phyloP scores from a whole-genome alignment of 2,113 vertebrate species.

The Argyrosomus japonicus region DNA sequence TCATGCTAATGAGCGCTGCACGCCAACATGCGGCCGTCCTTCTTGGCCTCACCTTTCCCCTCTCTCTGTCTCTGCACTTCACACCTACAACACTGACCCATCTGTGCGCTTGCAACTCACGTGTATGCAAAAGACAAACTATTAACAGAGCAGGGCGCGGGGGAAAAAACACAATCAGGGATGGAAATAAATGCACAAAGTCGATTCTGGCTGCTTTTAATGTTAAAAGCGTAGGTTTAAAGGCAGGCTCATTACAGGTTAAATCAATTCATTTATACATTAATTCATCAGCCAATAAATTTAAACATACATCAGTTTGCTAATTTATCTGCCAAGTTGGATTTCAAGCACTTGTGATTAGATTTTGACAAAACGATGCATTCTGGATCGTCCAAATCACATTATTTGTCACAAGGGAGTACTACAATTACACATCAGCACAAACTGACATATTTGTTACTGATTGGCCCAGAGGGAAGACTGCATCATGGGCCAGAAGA shows the following conservation, averaged over 20 bases:
- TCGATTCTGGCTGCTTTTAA: not conserved
- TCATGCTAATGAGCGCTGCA: slow-evolving; percentile 51
- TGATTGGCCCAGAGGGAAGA: slow-evolving; percentile 74
- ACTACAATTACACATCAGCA: slow-evolving; percentile 54
- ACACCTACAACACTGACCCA: slow-evolving; percentile 68
- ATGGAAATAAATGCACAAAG: not conserved
- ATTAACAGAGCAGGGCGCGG: not conserved
- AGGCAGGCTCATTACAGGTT: not conserved
- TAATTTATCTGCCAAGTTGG: slow-evolving; percentile 14
- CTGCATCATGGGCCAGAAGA: slow-evolving; percentile 52
- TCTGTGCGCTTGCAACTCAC: slow-evolving; percentile 31
- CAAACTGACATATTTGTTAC: slow-evolving; percentile 66
- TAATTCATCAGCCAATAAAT: not conserved
- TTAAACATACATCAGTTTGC: slow-evolving; percentile 7
- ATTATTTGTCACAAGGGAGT: slow-evolving; percentile 49
- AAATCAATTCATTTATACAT: not conserved
- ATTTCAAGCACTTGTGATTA: slow-evolving; percentile 28
- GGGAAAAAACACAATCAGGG: not conserved
- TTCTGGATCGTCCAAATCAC: slow-evolving; percentile 44
- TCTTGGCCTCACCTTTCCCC: slow-evolving; percentile 51
- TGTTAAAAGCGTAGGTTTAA: not conserved
- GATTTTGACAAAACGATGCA: slow-evolving; percentile 35
- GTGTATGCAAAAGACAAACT: not conserved
- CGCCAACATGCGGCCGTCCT: slow-evolving; percentile 13
- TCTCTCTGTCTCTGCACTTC: slow-evolving; percentile 44